Evolutionary conservation across 2,797 vertebrate species (phyloP).

Genomic region (Scomberomorus guttatus): DNA sequence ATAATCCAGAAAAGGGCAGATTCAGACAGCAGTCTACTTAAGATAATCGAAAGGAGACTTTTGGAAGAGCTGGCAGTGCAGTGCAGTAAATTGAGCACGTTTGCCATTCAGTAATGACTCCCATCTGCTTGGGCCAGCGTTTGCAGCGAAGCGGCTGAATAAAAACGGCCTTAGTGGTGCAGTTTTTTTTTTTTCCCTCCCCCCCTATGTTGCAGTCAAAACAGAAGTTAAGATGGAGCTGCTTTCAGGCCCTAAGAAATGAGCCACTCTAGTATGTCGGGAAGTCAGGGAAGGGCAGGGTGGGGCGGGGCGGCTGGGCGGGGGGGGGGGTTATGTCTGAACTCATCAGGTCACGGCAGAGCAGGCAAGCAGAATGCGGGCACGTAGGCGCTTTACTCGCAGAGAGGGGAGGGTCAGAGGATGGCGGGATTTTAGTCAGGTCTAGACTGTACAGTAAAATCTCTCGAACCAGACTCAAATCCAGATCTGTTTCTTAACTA

Average conservation of each 20-base stretch:
- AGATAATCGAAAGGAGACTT: slow-evolving; percentile 52
- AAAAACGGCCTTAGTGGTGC: slow-evolving; percentile 74
- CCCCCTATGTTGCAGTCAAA: slow-evolving; percentile 63
- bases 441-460: neutral
- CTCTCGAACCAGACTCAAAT: neutral
- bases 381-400: slow-evolving; percentile 38
- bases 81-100: slow-evolving; percentile 77
- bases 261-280: slow-evolving; percentile 62
- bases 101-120: slow-evolving; percentile 81
- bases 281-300: slow-evolving; percentile 33
- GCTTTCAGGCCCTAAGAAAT: slow-evolving; percentile 68
- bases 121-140: slow-evolving; percentile 79
- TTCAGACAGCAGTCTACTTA: slow-evolving; percentile 46
- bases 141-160: slow-evolving; percentile 75
- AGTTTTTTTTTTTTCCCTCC: slow-evolving; percentile 19
- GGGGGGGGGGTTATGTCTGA: slow-evolving; percentile 57
- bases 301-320: rapidly evolving
- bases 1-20: slow-evolving; percentile 42
- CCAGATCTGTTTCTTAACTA: neutral
- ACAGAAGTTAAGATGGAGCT: slow-evolving; percentile 73
- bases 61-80: slow-evolving; percentile 58
- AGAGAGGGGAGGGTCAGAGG: slow-evolving; percentile 37
- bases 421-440: slow-evolving; percentile 40
- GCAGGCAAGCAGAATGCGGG: slow-evolving; percentile 65
- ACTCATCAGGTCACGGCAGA: slow-evolving; percentile 78